phyloP scores from a whole-genome alignment of 2,797 vertebrate genomes.

The Eupleurogrammus muticus region DNA sequence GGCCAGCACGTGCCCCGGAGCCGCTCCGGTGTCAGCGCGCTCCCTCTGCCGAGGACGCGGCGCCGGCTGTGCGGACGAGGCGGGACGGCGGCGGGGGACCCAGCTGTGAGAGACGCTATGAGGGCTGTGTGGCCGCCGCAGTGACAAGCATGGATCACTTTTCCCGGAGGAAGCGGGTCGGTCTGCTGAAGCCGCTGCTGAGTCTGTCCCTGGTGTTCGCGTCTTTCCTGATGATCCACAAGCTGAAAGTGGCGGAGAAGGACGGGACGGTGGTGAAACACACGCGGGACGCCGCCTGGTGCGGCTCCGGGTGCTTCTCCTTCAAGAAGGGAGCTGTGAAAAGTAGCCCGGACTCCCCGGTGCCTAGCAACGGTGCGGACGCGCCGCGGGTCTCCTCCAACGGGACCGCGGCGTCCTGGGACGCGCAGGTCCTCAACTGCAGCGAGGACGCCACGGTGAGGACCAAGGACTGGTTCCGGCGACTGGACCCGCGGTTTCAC shows the following conservation, averaged over 20 bases:
- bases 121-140: slow-evolving; percentile 38
- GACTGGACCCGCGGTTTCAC: slow-evolving; percentile 84
- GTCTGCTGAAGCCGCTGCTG: slow-evolving; percentile 82
- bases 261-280: slow-evolving; percentile 56
- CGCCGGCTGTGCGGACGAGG: slow-evolving; percentile 17
- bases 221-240: slow-evolving; percentile 86
- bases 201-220: slow-evolving; percentile 82
- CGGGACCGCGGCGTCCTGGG: slow-evolving; percentile 72
- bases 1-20: slow-evolving; percentile 40
- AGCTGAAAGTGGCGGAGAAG: slow-evolving; percentile 82
- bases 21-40: slow-evolving; percentile 20
- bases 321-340: slow-evolving; percentile 48
- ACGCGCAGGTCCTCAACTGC: slow-evolving; percentile 80
- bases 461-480: slow-evolving; percentile 80
- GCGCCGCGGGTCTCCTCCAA: slow-evolving; percentile 54
- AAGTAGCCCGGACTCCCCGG: background rate
- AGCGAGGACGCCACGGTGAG: slow-evolving; percentile 74
- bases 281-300: slow-evolving; percentile 51
- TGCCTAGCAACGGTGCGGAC: slow-evolving; percentile 11
- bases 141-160: slow-evolving; percentile 79
- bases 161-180: slow-evolving; percentile 78
- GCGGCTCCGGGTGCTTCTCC: slow-evolving; percentile 59
- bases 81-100: slow-evolving; percentile 26
- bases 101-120: slow-evolving; percentile 52
- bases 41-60: slow-evolving; percentile 4